Conservation (phyloP, 2,113 vertebrate genomes). For the Toxostoma redivivum region DNA sequence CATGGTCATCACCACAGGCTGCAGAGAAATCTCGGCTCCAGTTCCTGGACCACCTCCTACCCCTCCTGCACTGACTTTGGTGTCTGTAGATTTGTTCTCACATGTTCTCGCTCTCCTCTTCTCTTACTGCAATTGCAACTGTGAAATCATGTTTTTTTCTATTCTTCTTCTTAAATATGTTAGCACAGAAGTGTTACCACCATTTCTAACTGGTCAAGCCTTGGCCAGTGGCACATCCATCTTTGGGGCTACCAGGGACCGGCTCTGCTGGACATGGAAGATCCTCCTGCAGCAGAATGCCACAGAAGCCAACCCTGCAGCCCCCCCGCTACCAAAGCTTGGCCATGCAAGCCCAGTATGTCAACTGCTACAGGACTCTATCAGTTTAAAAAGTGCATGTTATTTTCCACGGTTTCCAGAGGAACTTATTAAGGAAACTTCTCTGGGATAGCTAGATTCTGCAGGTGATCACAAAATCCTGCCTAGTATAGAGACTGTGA, state of each 20-base stretch:
- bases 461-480: background rate
- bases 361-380: background rate
- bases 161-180: background rate
- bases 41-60: background rate
- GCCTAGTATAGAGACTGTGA: background rate
- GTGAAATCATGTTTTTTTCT: background rate
- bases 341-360: background rate
- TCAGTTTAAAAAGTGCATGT: background rate
- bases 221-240: fast-evolving
- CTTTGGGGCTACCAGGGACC: background rate
- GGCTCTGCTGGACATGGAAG: background rate
- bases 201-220: background rate
- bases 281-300: background rate
- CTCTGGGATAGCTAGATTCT: background rate
- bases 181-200: background rate
- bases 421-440: background rate
- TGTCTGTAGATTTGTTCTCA: background rate
- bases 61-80: too few species aligned
- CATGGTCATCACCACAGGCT: background rate
- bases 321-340: fast-evolving
- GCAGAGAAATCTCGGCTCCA: background rate
- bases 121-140: background rate
- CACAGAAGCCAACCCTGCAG: background rate
- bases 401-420: background rate
- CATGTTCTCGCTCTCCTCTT: background rate